Evolutionary conservation across 2,797 vertebrate species (phyloP), one percentile per base, ranked within the genome.

Genomic region (Emydoidea blandingii): DNA sequence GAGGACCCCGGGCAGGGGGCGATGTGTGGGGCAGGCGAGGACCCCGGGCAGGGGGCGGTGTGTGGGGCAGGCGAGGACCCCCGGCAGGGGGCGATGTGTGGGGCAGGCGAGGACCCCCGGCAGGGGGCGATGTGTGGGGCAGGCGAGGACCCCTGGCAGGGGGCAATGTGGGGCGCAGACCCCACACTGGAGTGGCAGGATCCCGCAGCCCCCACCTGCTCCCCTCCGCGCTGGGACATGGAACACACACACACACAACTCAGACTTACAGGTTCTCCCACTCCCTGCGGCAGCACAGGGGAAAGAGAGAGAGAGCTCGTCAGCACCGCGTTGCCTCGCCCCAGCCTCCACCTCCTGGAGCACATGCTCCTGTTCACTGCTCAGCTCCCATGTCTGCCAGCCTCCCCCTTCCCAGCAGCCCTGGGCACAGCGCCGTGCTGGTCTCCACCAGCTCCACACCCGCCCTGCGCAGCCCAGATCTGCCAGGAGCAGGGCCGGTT

Each of bases 221-320:
- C 11, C 57, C 34, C 50, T 18, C 59, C 12, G 19, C 2, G 6
- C 41, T 31, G 83, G 68, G 41, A 0, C 85, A 85, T 80, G 2
- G 52, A 27, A 57, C 85, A 56, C 6, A 0, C 52, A 0, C 52
- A 56, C 9, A 0, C 89, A 88, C 59, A 81, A 83, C 87, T 52
- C 81, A 49, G 98, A 99, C 99, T 99, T 98, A 99, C 99, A 99
- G 98, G 98, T 99, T 99, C 98, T 99, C 99, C 99, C 99, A 99
- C 96, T 99, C 99, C 57, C 99, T 99, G 99, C 98, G 98, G 98
- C 97, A 98, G 98, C 96, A 94, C 91, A 94, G 97, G 62, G 97
- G 96, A 98, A 97, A 85, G 52, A 92, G 37, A 89, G 15, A 91
- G 91, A 87, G n/a, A 78, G 89, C 90, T 85, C 87, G 31, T 84